Evolutionary conservation across 2,888 invertebrate genomes (phyloP).

Genomic region (Agrochola lota): DNA sequence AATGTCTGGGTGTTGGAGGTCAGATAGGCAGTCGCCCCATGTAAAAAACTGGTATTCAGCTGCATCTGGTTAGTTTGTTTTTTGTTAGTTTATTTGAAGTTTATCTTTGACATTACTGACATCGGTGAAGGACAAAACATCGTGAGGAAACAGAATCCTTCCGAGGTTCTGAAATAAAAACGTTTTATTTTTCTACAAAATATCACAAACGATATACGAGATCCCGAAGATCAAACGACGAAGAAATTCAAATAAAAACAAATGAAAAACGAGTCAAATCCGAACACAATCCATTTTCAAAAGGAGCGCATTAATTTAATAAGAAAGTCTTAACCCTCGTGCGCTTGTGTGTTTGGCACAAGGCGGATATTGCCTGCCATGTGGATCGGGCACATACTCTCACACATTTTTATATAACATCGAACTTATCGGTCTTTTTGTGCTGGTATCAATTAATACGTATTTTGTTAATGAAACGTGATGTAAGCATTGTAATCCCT

Average conservation of each 20-base stretch:
- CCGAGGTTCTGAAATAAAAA: no score
- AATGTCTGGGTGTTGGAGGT: no score
- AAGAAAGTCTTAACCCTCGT: conserved; percentile 58
- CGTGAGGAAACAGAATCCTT: no score
- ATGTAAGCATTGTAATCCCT: background rate
- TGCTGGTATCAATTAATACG: conserved; percentile 2
- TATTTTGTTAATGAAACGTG: conserved; percentile 20
- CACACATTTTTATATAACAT: conserved; percentile 36
- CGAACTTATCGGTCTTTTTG: conserved; percentile 10
- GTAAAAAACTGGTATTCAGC: no score
- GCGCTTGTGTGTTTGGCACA: conserved; percentile 49
- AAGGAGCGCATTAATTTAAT: conserved; percentile 64
- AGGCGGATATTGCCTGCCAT: conserved; percentile 61
- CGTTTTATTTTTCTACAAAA: background rate
- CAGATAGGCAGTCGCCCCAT: no score
- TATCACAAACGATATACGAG: conserved; percentile 8
- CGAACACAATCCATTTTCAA: conserved; percentile 30
- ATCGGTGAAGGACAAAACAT: no score
- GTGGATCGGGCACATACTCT: conserved; percentile 38
- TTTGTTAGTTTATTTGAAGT: no score
- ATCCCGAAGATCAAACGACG: conserved; percentile 40
- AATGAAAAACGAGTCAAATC: conserved; percentile 32
- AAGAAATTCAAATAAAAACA: conserved; percentile 29
- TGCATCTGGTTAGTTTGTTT: no score
- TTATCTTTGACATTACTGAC: no score